Evolutionary conservation across 2,888 invertebrate genomes (phyloP).

Genomic region (Portevinia maculata): DNA sequence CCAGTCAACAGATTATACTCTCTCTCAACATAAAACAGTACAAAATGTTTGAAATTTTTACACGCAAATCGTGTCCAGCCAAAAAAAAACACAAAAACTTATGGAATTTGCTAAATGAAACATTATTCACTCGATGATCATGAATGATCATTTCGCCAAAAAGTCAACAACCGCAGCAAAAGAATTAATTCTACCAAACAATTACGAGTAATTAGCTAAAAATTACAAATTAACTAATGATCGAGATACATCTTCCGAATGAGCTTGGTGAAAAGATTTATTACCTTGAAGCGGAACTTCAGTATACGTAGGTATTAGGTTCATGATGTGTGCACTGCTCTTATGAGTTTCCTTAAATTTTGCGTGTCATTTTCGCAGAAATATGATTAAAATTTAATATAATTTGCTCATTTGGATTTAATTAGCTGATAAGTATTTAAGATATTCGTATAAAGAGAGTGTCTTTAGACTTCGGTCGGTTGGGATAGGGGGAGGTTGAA

Average conservation of each 20-base stretch:
- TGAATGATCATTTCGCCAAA: conserved; percentile 22
- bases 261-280: conserved; percentile 32
- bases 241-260: background rate
- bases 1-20: background rate
- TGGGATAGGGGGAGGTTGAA: background rate
- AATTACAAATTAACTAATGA: background rate
- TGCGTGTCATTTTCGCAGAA: conserved; percentile 8
- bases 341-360: conserved; percentile 3
- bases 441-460: background rate
- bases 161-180: conserved; percentile 56
- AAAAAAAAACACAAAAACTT: background rate
- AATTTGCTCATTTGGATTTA: conserved; percentile 37
- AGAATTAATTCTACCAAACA: conserved; percentile 41
- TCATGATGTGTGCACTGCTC: too few species aligned
- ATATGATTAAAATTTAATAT: background rate
- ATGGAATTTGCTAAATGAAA: background rate
- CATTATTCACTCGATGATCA: background rate
- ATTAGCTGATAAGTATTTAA: conserved; percentile 36
- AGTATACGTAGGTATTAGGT: background rate
- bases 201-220: conserved; percentile 44
- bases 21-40: background rate
- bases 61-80: conserved; percentile 8
- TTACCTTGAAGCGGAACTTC: conserved; percentile 8
- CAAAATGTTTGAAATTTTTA: background rate
- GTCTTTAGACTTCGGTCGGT: background rate